Evolutionary conservation across 2,797 vertebrate genomes (phyloP), one percentile per base, ranked within the genome.

Genomic region (Urophycis tenuis): DNA sequence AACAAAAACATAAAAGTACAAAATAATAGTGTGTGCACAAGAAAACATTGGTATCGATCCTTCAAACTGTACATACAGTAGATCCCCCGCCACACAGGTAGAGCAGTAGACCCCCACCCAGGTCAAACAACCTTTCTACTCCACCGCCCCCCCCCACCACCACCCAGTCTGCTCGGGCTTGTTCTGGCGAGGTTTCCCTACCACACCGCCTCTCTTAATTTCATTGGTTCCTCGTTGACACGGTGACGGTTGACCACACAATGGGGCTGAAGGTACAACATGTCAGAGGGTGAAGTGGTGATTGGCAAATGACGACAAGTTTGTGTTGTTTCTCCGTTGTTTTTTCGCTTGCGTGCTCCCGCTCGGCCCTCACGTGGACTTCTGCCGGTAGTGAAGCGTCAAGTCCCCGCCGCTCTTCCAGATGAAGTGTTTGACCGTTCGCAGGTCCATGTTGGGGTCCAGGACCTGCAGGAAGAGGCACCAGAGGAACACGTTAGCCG

Each of bases 401-500:
- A 99, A 94, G 88, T 99, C 98, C 10, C 98, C 98, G 0, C 97
- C 97, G 0, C 97, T 99, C 93, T 99, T 99, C 97, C 97, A 99
- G 88, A 99, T 97, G 94, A 99, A 99, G 90, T 99, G 96, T 92
- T 99, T 99, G 83, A 99, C 97, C 86, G 98, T 99, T 80, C 98
- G 93, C 88, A 99, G 95, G 93, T 99, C 98, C 97, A 99, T 99
- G 86, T 98, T 99, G 9, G 98, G 97, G 89, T 99, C 98, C 88
- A 99, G 93, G 90, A 99, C 96, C 98, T 99, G 79, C 49, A 15
- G 0, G 25, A 71, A 22, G 7, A 60, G 41, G 41, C 17, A 17
- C 19, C 19, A 60, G 9, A n/a, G 25, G 0, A 2, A 67, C 2
- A 12, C 5, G 53, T n/a, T n/a, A 11, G 29, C 25, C 10, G 60